Base-by-base conservation (phyloP, 2,797 vertebrate genomes). In the Tiaroga cobitis region DNA sequence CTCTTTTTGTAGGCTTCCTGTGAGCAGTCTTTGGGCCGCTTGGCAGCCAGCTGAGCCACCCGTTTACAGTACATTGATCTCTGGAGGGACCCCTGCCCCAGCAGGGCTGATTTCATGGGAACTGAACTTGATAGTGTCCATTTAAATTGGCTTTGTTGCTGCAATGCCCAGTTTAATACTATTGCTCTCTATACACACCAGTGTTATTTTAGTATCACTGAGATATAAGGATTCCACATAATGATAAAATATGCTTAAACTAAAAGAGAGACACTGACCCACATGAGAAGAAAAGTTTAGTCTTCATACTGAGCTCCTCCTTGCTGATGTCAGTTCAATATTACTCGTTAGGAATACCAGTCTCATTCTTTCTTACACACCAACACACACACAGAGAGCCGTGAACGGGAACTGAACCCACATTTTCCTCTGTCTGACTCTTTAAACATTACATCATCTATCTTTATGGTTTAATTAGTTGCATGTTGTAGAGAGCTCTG, bases 31-130 rank as follows among this genome's bases (percentile, higher is more conserved):
- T 87, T 54, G 72, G 80, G 89, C 83, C 82, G 87, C 84, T 87
- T 92, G 92, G 90, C 89, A 92, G 89, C 86, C 88, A 87, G 86
- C 85, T 84, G 84, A 91, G 87, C 90, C 90, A 89, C 87, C 88
- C 90, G 88, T 91, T 91, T 92, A 90, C 92, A 90, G 93, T 89
- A 87, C 81, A 86, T 82, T 86, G 54, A 85, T 87, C 81, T 87
- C 87, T 67, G 29, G 79, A 56, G 72, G 63, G 73, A 84, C 77
- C 78, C 65, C 77, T 81, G 72, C 32, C 90, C 89, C 88, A 56
- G 82, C 75, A 82, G 29, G 49, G 32, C 82, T 51, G 41, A 85
- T 85, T 85, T 89, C 87, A 88, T 89, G 85, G 85, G 85, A 89
- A 85, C 74, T 87, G 51, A 88, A 85, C 63, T 84, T 89, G 89